These are phyloP conservation scores for Epinephelus malabaricus DNA, from an alignment of 2,797 vertebrate genomes.

Conservation along the genomic window DNA sequence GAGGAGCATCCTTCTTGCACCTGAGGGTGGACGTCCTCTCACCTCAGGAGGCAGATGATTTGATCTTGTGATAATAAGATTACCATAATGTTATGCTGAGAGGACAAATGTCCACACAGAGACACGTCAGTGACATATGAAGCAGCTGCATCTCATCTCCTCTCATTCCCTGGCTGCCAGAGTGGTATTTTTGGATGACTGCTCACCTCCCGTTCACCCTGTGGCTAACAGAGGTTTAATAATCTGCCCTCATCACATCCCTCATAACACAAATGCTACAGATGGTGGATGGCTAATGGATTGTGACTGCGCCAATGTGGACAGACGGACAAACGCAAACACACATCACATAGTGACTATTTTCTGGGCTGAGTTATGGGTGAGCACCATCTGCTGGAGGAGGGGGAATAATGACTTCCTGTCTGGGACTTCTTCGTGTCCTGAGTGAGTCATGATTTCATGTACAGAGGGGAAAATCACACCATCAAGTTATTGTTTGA, in stretches of 20 bases:
- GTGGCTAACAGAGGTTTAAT: slow-evolving; percentile 58
- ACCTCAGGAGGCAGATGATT: background rate
- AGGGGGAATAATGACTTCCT: slow-evolving; percentile 33
- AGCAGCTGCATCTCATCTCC: slow-evolving; percentile 51
- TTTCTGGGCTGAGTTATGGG: slow-evolving; percentile 42
- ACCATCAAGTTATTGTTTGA: slow-evolving; percentile 20
- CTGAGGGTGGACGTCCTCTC: background rate
- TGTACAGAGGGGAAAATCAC: background rate
- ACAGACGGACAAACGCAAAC: slow-evolving; percentile 24
- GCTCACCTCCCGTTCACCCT: slow-evolving; percentile 52
- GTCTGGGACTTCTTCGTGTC: slow-evolving; percentile 2
- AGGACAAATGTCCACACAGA: slow-evolving; percentile 36
- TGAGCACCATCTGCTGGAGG: slow-evolving; percentile 81
- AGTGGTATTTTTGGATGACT: slow-evolving; percentile 67
- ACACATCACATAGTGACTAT: background rate
- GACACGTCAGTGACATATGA: slow-evolving; percentile 43
- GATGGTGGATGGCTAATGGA: slow-evolving; percentile 49
- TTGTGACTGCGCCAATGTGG: slow-evolving; percentile 28
- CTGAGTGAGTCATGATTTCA: slow-evolving; percentile 26
- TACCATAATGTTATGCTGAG: slow-evolving; percentile 37
- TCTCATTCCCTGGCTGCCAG: slow-evolving; percentile 44
- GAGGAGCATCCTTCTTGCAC: background rate
- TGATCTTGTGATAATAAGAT: slow-evolving; percentile 25
- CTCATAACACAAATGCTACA: slow-evolving; percentile 25
- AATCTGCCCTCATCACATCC: slow-evolving; percentile 39